A percentile compares a stretch with the other conserved stretches of the same genome.
These are phyloP conservation scores for Melanaphis sacchari DNA, from an alignment of 1,140 invertebrate species.

Conservation along the genomic window DNA sequence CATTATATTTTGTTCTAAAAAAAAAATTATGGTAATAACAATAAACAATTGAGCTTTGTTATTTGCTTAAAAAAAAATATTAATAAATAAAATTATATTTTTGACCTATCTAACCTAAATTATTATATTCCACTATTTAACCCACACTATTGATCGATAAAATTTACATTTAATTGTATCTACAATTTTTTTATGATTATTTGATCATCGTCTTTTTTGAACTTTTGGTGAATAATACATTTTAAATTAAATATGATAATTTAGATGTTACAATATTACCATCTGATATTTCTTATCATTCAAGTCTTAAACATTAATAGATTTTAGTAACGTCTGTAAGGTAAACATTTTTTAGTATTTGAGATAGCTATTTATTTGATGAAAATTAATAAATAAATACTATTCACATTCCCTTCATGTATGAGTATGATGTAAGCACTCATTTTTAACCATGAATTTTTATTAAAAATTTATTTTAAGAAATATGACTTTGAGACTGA, in stretches of 20 bases:
- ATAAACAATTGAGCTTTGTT: slow-evolving; percentile 16
- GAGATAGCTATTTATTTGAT: neutral
- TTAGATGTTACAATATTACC: neutral
- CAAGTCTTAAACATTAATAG: neutral
- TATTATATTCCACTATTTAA: neutral
- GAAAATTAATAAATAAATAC: neutral
- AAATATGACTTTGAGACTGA: neutral
- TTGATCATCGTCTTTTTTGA: neutral
- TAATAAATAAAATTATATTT: neutral
- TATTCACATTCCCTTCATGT: too few relatives aligned
- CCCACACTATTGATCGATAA: neutral
- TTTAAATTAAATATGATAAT: neutral
- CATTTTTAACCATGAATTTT: neutral
- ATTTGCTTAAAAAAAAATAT: neutral
- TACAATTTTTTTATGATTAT: neutral
- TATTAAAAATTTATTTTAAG: neutral
- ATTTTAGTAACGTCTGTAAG: too few relatives aligned
- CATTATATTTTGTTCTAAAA: neutral
- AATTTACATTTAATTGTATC: neutral
- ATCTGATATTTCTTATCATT: neutral
- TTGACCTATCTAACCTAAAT: neutral
- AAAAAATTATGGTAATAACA: neutral
- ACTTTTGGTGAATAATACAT: neutral
- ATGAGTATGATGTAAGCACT: neutral
- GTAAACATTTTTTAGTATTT: neutral